Evolutionary conservation across 53 echinoderm and acorn worm species (phyloP), one percentile per base, ranked within the genome.

Genomic region (Zoroaster sp.): DNA sequence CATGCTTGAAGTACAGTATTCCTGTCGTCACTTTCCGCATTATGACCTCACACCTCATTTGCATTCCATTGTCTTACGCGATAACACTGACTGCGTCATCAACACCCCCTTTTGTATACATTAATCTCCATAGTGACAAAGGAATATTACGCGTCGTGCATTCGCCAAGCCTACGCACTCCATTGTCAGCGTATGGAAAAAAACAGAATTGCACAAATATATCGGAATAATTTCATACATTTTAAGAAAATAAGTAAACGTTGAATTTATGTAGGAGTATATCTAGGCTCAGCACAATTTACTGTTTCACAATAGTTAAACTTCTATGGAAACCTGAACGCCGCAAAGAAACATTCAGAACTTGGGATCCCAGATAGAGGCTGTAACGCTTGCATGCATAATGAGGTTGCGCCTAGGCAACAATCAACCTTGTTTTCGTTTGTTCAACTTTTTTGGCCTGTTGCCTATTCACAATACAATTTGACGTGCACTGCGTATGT

Each of bases 391-490:
- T 83, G 43, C 44, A 69, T 71, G 45, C 83, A 43, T 49, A 68
- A 83, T 17, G n/a, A 83, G 45, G 43, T 12, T 15, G 83, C 70
- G 70, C 79, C 21, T 11, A 76, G 52, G 34, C 76, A 41, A 30
- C 1, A 25, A 81, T 41, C 82, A 82, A 45, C 42, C 15, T 21
- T 33, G 51, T 44, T 23, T 81, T 42, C 15, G 80, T 80, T 79
- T 36, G 21, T 44, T 82, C 83, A 82, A 34, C 20, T 69, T 37
- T 36, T 46, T 55, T 28, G 15, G 59, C 59, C 12, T 18, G 15
- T 34, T 85, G 85, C 34, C 31, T 85, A 47, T 44, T 66, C 85
- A 85, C 85, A 85, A 85, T 70, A 51, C 71, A 71, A 85, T 46
- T 71, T 85, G 67, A 31, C 66, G 69, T 52, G 49, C 53, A 70